phyloP scores from a whole-genome alignment of 2,113 vertebrate species.

The Corythoichthys haematopterus region DNA sequence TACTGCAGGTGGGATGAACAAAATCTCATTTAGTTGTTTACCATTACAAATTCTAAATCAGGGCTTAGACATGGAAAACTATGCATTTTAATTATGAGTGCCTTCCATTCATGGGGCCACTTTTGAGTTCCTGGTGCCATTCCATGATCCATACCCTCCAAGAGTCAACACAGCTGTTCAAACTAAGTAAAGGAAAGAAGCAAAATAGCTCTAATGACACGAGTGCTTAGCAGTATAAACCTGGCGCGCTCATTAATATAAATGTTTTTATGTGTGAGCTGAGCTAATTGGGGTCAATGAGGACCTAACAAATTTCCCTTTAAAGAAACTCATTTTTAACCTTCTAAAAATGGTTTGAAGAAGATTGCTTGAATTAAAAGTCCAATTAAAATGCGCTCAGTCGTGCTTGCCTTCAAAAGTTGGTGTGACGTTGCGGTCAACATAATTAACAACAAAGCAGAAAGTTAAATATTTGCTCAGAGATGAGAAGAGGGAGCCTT shows the following conservation, averaged over 20 bases:
- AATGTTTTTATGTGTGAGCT: not conserved
- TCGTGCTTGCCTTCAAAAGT: slow-evolving; percentile 43
- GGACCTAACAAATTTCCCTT: not conserved
- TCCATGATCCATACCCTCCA: not conserved
- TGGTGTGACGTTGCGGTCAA: slow-evolving; percentile 51
- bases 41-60: too few species aligned
- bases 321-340: not conserved
- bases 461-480: slow-evolving; percentile 55
- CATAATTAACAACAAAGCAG: slow-evolving; percentile 60
- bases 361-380: slow-evolving; percentile 20
- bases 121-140: not conserved
- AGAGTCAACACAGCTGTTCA: slow-evolving; percentile 20
- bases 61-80: too few species aligned
- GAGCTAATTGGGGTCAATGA: not conserved
- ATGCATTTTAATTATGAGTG: not conserved
- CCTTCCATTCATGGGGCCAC: not conserved
- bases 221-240: slow-evolving; percentile 7
- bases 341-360: not conserved
- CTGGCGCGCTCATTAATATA: not conserved
- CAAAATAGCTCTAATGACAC: not conserved
- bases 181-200: not conserved
- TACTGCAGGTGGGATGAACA: too few species aligned
- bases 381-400: slow-evolving; percentile 40
- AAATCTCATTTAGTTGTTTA: too few species aligned
- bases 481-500: slow-evolving; percentile 43